Evolutionary conservation across 2,797 vertebrate species (phyloP).

Genomic region (Oreonectes daqikongensis): DNA sequence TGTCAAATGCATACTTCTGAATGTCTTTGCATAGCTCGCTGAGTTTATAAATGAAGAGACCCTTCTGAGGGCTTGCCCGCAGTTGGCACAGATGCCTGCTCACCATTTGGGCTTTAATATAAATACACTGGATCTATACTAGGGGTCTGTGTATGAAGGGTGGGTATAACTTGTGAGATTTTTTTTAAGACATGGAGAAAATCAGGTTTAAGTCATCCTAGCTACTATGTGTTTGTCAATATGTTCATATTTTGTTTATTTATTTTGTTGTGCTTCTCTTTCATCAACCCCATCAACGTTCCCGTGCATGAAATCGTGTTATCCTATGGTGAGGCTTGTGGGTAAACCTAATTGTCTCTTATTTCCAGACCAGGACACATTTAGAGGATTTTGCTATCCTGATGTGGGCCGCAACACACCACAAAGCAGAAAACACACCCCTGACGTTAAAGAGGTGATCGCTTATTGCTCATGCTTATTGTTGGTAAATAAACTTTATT

Average conservation of each 20-base stretch:
- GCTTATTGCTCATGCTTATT: too few species aligned
- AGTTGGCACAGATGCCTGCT: conserved; percentile 49
- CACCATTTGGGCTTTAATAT: conserved; percentile 43
- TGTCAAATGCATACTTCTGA: background rate
- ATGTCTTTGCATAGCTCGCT: conserved; percentile 9
- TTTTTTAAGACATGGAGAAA: background rate
- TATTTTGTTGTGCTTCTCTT: background rate
- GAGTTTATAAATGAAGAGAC: conserved; percentile 38
- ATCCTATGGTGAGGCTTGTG: background rate
- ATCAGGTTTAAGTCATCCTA: conserved; percentile 6
- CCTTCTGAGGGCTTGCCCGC: conserved; percentile 27
- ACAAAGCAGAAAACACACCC: conserved; percentile 76
- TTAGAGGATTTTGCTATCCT: conserved; percentile 77
- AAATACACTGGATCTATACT: conserved; percentile 55
- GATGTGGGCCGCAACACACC: conserved; percentile 73
- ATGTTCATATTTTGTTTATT: conserved; percentile 8
- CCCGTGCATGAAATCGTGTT: conserved; percentile 16
- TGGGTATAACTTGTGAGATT: conserved; percentile 24
- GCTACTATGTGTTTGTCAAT: background rate
- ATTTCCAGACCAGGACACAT: conserved; percentile 77
- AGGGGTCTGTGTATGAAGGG: conserved; percentile 42
- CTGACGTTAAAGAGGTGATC: conserved; percentile 79
- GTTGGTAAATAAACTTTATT: background rate
- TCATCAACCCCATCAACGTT: conserved; percentile 25
- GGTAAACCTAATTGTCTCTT: conserved; percentile 58